phyloP scores from a whole-genome alignment of 2,113 vertebrate genomes.

The Rallus limicola region DNA sequence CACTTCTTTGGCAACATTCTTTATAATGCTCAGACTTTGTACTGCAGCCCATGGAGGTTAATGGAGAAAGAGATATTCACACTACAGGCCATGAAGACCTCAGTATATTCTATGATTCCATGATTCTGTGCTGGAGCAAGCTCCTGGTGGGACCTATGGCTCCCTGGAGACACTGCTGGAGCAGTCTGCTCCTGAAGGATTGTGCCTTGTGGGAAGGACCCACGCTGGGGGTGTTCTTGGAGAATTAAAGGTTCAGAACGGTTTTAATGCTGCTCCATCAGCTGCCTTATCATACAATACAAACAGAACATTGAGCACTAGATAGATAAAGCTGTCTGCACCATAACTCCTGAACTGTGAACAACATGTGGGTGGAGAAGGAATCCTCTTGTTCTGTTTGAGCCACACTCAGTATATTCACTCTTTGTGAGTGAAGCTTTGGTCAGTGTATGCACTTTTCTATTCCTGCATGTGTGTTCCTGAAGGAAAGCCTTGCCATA shows the following conservation, averaged over 20 bases:
- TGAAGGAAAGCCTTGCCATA: neutral
- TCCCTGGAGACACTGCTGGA: rapidly evolving
- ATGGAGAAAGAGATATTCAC: neutral
- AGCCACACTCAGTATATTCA: neutral
- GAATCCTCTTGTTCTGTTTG: neutral
- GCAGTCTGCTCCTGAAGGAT: neutral
- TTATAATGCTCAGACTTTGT: neutral
- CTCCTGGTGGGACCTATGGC: neutral
- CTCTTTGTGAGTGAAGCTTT: neutral
- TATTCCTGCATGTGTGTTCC: neutral
- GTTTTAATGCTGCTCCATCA: neutral
- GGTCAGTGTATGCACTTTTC: neutral
- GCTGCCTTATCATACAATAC: neutral
- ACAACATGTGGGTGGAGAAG: neutral
- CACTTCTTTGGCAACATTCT: neutral
- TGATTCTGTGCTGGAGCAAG: neutral
- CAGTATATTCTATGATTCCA: too few species aligned
- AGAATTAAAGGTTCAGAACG: neutral
- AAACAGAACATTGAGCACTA: neutral
- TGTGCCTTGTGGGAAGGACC: neutral
- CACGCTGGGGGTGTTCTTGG: neutral
- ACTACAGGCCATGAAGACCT: neutral
- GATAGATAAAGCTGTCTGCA: neutral
- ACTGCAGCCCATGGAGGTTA: neutral
- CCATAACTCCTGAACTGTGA: neutral